Conservation (phyloP, 2,113 vertebrate species). For the Chionomys nivalis region DNA sequence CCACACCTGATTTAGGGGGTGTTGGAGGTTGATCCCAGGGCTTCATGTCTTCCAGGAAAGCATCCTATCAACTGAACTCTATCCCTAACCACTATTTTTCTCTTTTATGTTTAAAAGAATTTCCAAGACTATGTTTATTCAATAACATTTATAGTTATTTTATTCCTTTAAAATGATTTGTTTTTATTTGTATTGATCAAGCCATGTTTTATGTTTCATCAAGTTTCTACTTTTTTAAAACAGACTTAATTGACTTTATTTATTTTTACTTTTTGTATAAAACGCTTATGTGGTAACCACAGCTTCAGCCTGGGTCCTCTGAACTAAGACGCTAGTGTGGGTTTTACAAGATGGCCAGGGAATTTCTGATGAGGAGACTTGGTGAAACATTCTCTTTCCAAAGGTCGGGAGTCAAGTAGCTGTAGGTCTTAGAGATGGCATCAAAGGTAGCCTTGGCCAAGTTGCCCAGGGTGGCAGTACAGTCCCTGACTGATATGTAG, state of each 20-base stretch:
- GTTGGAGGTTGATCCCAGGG: not conserved
- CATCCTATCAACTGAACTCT: not conserved
- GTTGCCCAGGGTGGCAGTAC: not conserved
- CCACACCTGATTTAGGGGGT: not conserved
- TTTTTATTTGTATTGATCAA: constrained; percentile 29
- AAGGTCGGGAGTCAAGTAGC: not conserved
- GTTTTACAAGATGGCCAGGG: not conserved
- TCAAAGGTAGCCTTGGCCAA: not conserved
- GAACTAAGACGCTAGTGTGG: not conserved
- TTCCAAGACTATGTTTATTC: not conserved
- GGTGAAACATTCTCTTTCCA: not conserved
- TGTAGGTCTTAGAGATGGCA: not conserved
- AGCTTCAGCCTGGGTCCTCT: not conserved
- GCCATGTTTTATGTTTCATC: not conserved
- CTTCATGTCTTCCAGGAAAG: not conserved
- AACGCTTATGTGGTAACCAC: not conserved
- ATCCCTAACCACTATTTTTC: not conserved
- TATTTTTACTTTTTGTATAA: not conserved
- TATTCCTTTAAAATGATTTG: constrained; percentile 12
- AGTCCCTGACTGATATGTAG: not conserved
- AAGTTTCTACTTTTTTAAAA: not conserved
- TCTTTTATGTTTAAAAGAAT: not conserved
- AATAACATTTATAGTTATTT: not conserved
- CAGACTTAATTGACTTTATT: not conserved
- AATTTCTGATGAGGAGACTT: not conserved